These are phyloP conservation scores for Lypha dubia DNA, from an alignment of 2,888 invertebrate species.

Conservation along the genomic window DNA sequence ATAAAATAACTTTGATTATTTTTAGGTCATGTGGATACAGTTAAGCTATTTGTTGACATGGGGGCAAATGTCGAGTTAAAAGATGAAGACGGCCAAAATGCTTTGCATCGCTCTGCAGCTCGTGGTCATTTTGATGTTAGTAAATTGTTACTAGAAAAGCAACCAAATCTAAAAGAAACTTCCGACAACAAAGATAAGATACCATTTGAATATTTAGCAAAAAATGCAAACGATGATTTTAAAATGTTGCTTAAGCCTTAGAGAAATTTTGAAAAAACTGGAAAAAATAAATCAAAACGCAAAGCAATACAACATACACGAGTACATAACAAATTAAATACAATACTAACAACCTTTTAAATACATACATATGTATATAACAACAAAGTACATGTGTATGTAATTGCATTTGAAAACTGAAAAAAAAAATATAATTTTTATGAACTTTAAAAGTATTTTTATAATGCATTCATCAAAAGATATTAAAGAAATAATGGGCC, in stretches of 20 bases:
- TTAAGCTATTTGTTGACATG: conserved; percentile 86
- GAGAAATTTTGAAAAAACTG: conserved; percentile 40
- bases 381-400: conserved; percentile 10
- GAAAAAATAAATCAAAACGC: not conserved
- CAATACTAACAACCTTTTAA: conserved; percentile 28
- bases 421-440: conserved; percentile 52
- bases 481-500: too few species aligned
- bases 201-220: conserved; percentile 82
- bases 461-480: conserved; percentile 14
- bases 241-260: conserved; percentile 81
- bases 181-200: conserved; percentile 83
- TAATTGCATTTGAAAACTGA: conserved; percentile 64
- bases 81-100: conserved; percentile 92
- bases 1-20: not conserved
- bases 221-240: conserved; percentile 82
- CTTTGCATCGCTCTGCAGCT: conserved; percentile 89
- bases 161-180: conserved; percentile 80
- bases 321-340: conserved; percentile 6
- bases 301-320: not conserved
- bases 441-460: conserved; percentile 66
- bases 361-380: conserved; percentile 34
- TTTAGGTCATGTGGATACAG: conserved; percentile 87
- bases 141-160: conserved; percentile 78
- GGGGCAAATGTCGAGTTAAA: conserved; percentile 87
- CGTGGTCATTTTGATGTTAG: conserved; percentile 84